Base-by-base conservation (phyloP, 2,113 vertebrate genomes). In the Dissostichus mawsoni region DNA sequence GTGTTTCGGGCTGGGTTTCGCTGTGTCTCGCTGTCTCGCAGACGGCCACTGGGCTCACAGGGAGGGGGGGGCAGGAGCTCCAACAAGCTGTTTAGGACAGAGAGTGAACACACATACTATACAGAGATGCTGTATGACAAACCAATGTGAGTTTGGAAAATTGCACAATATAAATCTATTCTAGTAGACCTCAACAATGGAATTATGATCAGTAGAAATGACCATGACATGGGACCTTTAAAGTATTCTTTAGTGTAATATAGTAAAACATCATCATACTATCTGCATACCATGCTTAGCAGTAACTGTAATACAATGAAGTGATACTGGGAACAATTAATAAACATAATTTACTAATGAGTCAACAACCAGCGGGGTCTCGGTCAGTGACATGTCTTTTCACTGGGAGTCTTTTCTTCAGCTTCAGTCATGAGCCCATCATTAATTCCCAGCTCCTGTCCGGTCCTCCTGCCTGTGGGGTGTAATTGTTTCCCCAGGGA, bases 401-500 rank as follows among this genome's bases (percentile, higher is more conserved):
- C 58, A 58, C 58, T 47, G 58, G 1, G 23, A 20, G 48, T 47
- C 81, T 77, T 62, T 58, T 56, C 72, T 68, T 29, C 47, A 53
- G 25, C 67, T 75, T 18, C 61, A 82, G 66, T 78, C 79, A 68
- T 16, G 61, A 69, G 69, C 58, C 53, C 67, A 53, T 90, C 61
- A 72, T 87, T 87, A 86, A 84, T 79, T 76, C 78, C 65, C 79
- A 65, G 69, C 44, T n/a, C 41, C 66, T 63, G 82, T 75, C 73
- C 67, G 1, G 45, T 33, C 82, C 80, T 69, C 62, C 77, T 81
- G 70, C 77, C 79, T 78, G 70, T 45, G 17, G 25, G 48, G 45
- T 81, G 69, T 90, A 89, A 89, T 90, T 90, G 84, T 85, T 80
- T 84, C 90, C 86, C 80, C 58, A 23, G 80, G 36, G 84, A 84